Conservation (phyloP, 2,888 invertebrate genomes). For the Diarsia rubi region DNA sequence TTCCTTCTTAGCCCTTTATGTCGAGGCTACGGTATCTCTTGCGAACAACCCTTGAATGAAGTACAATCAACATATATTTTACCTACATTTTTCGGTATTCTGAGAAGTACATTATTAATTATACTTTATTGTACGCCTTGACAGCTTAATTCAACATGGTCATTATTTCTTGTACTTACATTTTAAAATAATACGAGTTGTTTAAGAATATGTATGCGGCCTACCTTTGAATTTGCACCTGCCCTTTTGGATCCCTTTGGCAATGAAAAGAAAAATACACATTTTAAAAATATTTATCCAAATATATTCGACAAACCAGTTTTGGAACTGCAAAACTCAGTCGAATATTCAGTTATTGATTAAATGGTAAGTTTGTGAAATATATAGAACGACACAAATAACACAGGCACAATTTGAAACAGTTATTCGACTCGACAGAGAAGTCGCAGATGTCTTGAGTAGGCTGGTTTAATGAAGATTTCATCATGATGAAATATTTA, state of each 20-base stretch:
- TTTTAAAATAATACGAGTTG: neutral
- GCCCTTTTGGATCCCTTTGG: slow-evolving; percentile 58
- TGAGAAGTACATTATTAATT: neutral
- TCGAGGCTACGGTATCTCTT: too few species aligned
- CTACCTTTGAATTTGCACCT: slow-evolving; percentile 56
- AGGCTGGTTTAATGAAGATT: neutral
- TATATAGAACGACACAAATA: neutral
- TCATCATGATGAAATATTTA: neutral
- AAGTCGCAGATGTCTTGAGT: neutral
- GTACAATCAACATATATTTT: too few species aligned
- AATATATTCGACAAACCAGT: neutral
- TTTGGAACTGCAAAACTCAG: neutral
- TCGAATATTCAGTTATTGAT: neutral
- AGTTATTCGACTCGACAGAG: too few species aligned
- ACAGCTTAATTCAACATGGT: neutral
- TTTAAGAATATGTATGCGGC: slow-evolving; percentile 30
- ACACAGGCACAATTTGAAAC: neutral
- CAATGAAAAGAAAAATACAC: slow-evolving; percentile 48
- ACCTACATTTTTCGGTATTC: neutral
- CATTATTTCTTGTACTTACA: neutral
- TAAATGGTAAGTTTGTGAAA: neutral
- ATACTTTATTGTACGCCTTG: neutral
- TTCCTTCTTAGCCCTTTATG: too few species aligned
- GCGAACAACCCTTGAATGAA: too few species aligned
- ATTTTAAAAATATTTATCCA: slow-evolving; percentile 30